These are phyloP conservation scores for Gymnocephalus cernua DNA, from an alignment of 2,113 vertebrate species.

Conservation along the genomic window DNA sequence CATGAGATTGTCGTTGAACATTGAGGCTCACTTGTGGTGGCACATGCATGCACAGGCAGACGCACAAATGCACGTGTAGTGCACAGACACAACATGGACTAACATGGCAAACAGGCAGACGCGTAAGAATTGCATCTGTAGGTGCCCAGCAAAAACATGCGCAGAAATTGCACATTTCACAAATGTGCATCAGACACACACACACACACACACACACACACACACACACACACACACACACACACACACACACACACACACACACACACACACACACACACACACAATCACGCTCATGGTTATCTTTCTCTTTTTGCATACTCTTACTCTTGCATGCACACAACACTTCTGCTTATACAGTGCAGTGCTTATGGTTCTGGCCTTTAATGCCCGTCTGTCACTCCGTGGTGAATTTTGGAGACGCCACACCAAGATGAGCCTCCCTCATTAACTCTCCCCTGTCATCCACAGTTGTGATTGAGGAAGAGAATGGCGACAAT, in stretches of 20 bases:
- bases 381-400: constrained; percentile 44
- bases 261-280: constrained; percentile 4
- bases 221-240: constrained; percentile 1
- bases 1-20: constrained; percentile 22
- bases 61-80: constrained; percentile 26
- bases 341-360: constrained; percentile 33
- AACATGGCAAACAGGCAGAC: constrained; percentile 40
- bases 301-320: constrained; percentile 33
- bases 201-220: not conserved
- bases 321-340: constrained; percentile 20
- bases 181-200: constrained; percentile 39
- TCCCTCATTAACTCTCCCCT: constrained; percentile 72
- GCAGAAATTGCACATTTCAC: constrained; percentile 24
- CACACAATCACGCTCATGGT: not conserved
- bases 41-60: constrained; percentile 32
- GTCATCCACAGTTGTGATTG: constrained; percentile 83
- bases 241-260: constrained; percentile 16
- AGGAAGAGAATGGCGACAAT: constrained; percentile 82
- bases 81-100: constrained; percentile 26
- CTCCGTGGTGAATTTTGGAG: constrained; percentile 59
- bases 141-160: constrained; percentile 14
- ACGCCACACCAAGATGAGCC: constrained; percentile 54
- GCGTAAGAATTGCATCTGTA: constrained; percentile 29
- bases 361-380: constrained; percentile 32
- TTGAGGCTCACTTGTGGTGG: constrained; percentile 5